Percentiles rank a stretch among this genome's conserved stretches.
Conservation (phyloP, 2,797 vertebrate species). For the Periparus ater region DNA sequence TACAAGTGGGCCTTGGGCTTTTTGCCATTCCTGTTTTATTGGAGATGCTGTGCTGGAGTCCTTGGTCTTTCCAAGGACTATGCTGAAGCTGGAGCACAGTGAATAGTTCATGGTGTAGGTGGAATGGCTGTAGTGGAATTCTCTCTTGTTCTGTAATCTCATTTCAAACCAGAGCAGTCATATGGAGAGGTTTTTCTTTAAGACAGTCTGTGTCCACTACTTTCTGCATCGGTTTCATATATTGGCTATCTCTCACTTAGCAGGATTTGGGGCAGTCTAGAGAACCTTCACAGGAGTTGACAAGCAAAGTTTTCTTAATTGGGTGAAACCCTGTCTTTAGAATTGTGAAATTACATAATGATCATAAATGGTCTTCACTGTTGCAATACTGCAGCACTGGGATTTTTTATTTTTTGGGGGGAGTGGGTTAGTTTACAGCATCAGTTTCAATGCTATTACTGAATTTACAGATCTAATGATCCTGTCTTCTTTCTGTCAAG, state of each 20-base stretch:
- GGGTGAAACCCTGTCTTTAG: not conserved
- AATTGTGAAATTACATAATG: not conserved
- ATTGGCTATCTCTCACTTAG: not conserved
- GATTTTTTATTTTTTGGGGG: not conserved
- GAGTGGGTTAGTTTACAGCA: not conserved
- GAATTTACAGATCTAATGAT: not conserved
- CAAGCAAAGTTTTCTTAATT: not conserved
- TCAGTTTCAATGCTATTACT: not conserved
- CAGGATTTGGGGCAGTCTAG: not conserved
- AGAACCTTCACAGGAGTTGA: not conserved
- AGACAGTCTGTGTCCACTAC: not conserved
- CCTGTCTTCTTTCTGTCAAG: not conserved
- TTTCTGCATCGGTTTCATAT: not conserved
- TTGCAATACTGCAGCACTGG: not conserved
- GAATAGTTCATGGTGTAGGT: not conserved
- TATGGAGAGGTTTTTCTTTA: not conserved
- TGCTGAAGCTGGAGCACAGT: not conserved
- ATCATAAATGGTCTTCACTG: not conserved
- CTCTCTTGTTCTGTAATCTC: not conserved
- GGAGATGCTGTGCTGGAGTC: not conserved
- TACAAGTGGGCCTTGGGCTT: not conserved
- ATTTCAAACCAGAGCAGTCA: not conserved
- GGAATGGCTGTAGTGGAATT: not conserved
- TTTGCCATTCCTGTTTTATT: not conserved
- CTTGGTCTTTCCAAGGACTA: not conserved